These are phyloP conservation scores for Perca schrenkii DNA, from an alignment of 2,113 vertebrate genomes.

Conservation along the genomic window DNA sequence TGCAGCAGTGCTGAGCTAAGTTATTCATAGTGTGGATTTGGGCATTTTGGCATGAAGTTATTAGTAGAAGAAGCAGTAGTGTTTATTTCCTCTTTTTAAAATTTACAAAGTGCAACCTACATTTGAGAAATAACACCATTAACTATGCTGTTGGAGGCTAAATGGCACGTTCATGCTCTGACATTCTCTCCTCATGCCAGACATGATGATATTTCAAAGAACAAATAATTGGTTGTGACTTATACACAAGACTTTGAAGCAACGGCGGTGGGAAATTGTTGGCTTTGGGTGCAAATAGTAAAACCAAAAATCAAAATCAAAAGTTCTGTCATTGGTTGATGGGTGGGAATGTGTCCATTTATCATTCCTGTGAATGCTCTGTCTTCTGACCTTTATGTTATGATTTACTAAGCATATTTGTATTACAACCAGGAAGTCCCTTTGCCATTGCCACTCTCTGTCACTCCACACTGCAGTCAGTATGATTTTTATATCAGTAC, in stretches of 20 bases:
- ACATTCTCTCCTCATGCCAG: not conserved
- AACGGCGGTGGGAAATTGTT: not conserved
- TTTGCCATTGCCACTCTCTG: slow-evolving; percentile 16
- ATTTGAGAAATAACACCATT: slow-evolving; percentile 32
- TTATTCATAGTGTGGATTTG: slow-evolving; percentile 44
- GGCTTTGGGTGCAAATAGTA: not conserved
- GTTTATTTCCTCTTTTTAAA: slow-evolving; percentile 18
- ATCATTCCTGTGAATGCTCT: not conserved
- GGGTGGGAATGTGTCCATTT: not conserved
- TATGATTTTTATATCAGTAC: slow-evolving; percentile 37
- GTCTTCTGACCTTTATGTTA: not conserved
- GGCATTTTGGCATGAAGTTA: slow-evolving; percentile 45
- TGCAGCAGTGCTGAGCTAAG: slow-evolving; percentile 21
- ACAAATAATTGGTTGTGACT: slow-evolving; percentile 12
- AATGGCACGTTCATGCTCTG: slow-evolving; percentile 2
- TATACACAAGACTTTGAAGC: slow-evolving; percentile 14
- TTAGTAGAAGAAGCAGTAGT: slow-evolving; percentile 24
- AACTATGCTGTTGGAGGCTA: slow-evolving; percentile 26
- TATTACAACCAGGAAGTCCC: not conserved
- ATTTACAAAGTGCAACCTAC: slow-evolving; percentile 33
- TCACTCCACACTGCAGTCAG: slow-evolving; percentile 17
- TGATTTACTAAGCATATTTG: slow-evolving; percentile 41
- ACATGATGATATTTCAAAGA: slow-evolving; percentile 23
- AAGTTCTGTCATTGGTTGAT: not conserved
- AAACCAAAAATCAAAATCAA: not conserved